These are phyloP conservation scores for Apostichopus leukothele DNA, from an alignment of 53 echinoderm and acorn worm genomes.

Conservation along the genomic window DNA sequence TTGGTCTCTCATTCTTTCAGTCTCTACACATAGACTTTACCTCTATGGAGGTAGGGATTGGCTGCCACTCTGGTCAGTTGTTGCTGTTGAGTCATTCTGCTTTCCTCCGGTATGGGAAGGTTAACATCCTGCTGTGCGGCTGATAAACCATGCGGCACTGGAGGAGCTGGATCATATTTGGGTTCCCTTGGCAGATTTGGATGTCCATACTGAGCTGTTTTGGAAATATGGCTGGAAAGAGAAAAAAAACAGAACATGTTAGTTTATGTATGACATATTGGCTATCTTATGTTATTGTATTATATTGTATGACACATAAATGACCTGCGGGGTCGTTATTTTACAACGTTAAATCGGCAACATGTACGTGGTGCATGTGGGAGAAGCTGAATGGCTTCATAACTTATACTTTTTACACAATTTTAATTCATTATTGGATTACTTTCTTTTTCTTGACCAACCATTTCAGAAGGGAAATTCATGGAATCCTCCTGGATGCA, in stretches of 20 bases:
- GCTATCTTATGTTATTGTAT: no score
- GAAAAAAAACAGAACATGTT: background rate
- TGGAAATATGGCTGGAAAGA: constrained; percentile 72
- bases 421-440: background rate
- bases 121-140: background rate
- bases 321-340: no score
- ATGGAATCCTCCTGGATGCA: no score
- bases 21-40: constrained; percentile 38
- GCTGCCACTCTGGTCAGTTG: constrained; percentile 80
- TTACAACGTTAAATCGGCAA: background rate
- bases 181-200: constrained; percentile 84
- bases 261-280: no score
- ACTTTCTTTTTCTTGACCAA: no score
- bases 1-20: no score
- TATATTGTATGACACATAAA: no score
- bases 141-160: constrained; percentile 48
- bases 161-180: constrained; percentile 76
- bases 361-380: no score
- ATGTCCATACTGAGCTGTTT: constrained; percentile 91
- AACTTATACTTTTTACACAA: background rate
- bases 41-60: constrained; percentile 91
- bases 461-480: no score
- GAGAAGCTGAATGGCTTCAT: no score
- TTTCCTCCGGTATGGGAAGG: constrained; percentile 63
- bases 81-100: constrained; percentile 33